A percentile compares a stretch with the other conserved stretches of the same genome.
Conservation (phyloP, 2,888 invertebrate genomes). For the Diachrysia chrysitis region DNA sequence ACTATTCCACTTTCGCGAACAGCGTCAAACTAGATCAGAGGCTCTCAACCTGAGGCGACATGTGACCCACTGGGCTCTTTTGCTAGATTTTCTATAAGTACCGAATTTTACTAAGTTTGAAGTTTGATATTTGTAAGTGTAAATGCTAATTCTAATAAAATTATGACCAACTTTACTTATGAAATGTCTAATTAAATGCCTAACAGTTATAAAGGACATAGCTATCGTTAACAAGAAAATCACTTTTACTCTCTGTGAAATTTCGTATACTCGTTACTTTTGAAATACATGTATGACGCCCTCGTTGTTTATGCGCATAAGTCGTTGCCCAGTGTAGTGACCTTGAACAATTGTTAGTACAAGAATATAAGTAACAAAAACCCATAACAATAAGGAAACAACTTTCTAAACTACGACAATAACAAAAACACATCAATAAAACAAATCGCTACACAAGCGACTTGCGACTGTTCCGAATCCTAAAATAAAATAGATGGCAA, state of each 20-base stretch:
- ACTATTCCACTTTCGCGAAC: slow-evolving; percentile 46
- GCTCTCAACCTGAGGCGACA: slow-evolving; percentile 16
- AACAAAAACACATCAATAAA: slow-evolving; percentile 1
- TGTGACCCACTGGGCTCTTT: neutral
- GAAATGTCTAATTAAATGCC: no score
- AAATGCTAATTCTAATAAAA: neutral
- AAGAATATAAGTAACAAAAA: neutral
- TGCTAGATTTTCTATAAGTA: neutral
- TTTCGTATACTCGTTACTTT: no score
- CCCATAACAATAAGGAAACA: slow-evolving; percentile 2
- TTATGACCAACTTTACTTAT: neutral
- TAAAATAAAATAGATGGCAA: neutral
- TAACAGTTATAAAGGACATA: no score
- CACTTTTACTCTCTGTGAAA: no score
- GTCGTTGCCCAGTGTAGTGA: no score
- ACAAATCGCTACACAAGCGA: slow-evolving; percentile 1
- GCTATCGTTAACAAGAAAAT: no score
- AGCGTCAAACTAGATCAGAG: slow-evolving; percentile 17
- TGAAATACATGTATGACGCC: no score
- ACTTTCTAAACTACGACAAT: slow-evolving; percentile 1
- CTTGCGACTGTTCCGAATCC: neutral
- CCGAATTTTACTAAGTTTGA: neutral
- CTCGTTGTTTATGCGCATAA: no score
- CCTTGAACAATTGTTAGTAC: no score
- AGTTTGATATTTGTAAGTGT: neutral